Evolutionary conservation across 2,888 invertebrate species (phyloP).

Genomic region (Himalopsyche japonica): DNA sequence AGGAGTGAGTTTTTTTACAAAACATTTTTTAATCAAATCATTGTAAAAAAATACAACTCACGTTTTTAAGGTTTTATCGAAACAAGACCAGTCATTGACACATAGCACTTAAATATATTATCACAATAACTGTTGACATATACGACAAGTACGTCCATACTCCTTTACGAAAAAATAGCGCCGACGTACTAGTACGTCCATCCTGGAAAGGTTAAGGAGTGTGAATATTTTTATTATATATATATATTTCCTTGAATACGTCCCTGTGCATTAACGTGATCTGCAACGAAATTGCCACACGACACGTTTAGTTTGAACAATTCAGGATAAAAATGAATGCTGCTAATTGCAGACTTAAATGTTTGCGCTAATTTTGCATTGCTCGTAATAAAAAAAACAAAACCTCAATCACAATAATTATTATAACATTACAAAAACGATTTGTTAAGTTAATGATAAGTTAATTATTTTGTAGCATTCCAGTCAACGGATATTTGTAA

Average conservation of each 20-base stretch:
- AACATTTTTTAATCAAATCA: too few relatives aligned
- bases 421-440: not conserved
- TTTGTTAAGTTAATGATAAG: not conserved
- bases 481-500: not conserved
- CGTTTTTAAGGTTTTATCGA: too few relatives aligned
- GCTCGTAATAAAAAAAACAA: not conserved
- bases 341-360: not conserved
- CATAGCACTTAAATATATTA: too few relatives aligned
- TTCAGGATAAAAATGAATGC: not conserved
- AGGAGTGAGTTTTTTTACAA: too few relatives aligned
- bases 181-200: too few relatives aligned
- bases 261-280: not conserved
- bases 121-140: too few relatives aligned
- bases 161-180: too few relatives aligned
- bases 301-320: not conserved
- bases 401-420: not conserved
- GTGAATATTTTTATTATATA: too few relatives aligned
- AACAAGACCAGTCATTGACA: too few relatives aligned
- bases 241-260: not conserved
- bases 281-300: not conserved
- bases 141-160: too few relatives aligned
- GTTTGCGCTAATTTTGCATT: not conserved
- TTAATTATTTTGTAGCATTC: not conserved
- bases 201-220: too few relatives aligned
- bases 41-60: too few relatives aligned